Conservation (phyloP, 2,888 invertebrate species). For the Platycnemis pennipes region DNA sequence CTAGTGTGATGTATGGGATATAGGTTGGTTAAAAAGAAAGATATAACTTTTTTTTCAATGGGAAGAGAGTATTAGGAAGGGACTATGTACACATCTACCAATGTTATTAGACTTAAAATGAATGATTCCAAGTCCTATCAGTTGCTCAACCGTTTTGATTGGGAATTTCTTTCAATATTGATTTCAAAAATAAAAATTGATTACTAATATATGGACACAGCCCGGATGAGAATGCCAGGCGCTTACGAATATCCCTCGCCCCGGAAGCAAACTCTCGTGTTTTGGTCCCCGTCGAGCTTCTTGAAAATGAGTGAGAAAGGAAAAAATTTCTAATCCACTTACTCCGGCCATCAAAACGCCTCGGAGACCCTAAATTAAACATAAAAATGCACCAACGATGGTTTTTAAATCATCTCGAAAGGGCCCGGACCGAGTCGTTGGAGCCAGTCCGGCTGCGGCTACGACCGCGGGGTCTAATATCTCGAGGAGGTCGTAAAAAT, state of each 20-base stretch:
- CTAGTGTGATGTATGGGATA: too few species aligned
- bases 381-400: neutral
- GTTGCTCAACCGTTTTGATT: too few species aligned
- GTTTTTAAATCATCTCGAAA: neutral
- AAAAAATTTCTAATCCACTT: neutral
- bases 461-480: neutral
- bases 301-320: neutral
- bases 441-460: neutral
- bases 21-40: too few species aligned
- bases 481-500: constrained; percentile 21
- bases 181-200: too few species aligned
- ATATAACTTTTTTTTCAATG: too few species aligned
- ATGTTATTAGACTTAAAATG: too few species aligned
- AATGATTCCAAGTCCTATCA: too few species aligned
- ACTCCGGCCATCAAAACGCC: neutral
- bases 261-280: neutral
- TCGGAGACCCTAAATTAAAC: neutral
- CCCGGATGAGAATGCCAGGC: too few species aligned
- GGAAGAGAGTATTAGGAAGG: too few species aligned
- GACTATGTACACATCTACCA: too few species aligned
- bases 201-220: too few species aligned
- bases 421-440: neutral
- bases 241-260: neutral
- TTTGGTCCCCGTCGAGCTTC: neutral
- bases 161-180: too few species aligned